Evolutionary conservation across 1,140 invertebrate genomes (phyloP), one percentile per base, ranked within the genome.

Genomic region (Pseudomyrmex dendroicus): DNA sequence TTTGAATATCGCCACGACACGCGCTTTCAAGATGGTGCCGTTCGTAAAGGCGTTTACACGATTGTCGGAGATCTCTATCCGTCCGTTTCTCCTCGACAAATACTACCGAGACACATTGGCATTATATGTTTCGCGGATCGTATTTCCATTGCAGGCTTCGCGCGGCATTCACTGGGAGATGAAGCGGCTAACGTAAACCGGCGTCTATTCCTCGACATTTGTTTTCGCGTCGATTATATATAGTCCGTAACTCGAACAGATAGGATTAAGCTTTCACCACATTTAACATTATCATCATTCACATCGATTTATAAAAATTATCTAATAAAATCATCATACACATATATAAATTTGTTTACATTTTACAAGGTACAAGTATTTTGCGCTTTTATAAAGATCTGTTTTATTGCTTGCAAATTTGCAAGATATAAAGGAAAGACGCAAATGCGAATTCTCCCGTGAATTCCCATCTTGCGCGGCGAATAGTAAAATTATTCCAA

Each of bases 1-100:
- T 94, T 94, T 93, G 92, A 94, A 93, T 94, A 93, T 92, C 91
- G 87, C 84, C 76, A 84, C 76, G 83, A 88, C 86, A 84, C 88
- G 52, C 73, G 82, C 86, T 85, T 62, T 25, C 80, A 73, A 83
- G 86, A 84, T 84, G 70, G 20, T 78, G 64, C 82, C 54, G 59
- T 74, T 67, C 61, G 70, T 83, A 83, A 73, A 73, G 72, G 54
- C 82, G 72, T 89, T 89, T 85, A 72, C 83, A 82, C 62, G 73
- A 78, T 78, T 85, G 82, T 67, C 73, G 66, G 22, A 80, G 89
- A 89, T 88, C 84, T 80, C 54, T 84, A 88, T 89, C 88, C 59
- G 57, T 68, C 46, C 25, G 12, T 9, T 12, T 57, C 63, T 82
- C 68, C 62, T 83, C 82, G 52, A 59, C 82, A 77, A 76, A 76